phyloP scores from a whole-genome alignment of 2,888 invertebrate genomes.

The Rotaria socialis region DNA sequence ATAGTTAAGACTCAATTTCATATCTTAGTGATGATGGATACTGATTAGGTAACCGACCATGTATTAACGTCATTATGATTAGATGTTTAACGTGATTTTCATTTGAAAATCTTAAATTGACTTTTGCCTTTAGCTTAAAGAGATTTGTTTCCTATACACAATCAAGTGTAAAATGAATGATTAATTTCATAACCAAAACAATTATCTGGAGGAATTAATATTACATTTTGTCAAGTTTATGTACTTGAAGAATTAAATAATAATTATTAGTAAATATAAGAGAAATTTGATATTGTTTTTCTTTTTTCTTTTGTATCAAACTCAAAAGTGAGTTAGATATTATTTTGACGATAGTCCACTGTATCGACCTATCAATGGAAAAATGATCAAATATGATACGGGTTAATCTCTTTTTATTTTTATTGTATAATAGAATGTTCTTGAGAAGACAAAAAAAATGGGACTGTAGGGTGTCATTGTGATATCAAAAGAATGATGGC shows the following conservation, averaged over 20 bases:
- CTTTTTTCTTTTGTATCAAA: neutral
- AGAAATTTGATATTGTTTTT: neutral
- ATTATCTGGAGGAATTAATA: neutral
- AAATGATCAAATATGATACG: neutral
- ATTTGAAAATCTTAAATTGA: neutral
- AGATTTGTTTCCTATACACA: neutral
- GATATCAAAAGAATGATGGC: too few species aligned
- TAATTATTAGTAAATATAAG: neutral
- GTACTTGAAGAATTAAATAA: neutral
- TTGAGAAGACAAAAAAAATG: too few species aligned
- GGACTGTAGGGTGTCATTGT: too few species aligned
- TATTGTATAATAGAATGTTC: too few species aligned
- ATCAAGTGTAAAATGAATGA: neutral
- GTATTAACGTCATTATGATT: neutral
- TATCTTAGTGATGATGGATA: conserved; percentile 18
- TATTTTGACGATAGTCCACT: neutral
- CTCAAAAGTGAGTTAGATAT: neutral
- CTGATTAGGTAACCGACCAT: neutral
- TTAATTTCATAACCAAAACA: neutral
- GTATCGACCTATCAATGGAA: neutral
- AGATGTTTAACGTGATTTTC: neutral
- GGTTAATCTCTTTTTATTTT: neutral
- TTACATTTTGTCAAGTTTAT: neutral
- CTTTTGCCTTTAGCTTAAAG: neutral
- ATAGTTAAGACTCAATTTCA: neutral